Conservation (phyloP, 2,113 vertebrate species). For the Corydoras sp. region DNA sequence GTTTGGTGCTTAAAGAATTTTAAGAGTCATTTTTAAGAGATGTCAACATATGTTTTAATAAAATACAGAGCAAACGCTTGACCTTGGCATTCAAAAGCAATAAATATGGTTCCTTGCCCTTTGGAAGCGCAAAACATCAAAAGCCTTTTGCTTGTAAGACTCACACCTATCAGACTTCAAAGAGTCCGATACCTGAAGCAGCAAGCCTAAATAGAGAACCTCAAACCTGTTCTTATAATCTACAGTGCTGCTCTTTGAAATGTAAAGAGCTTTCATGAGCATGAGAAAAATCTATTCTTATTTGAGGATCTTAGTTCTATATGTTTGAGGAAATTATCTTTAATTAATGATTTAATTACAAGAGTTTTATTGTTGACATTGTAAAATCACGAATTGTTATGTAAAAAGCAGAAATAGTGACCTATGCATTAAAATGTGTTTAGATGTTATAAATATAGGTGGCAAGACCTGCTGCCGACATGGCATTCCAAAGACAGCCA, state of each 20-base stretch:
- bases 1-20: too few relatives aligned
- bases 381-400: too few relatives aligned
- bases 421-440: too few relatives aligned
- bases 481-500: too few relatives aligned
- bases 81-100: neutral
- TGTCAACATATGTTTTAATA: neutral
- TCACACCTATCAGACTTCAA: constrained; percentile 30
- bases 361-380: too few relatives aligned
- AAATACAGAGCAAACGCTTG: constrained; percentile 19
- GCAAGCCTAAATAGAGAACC: neutral
- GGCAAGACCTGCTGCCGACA: too few relatives aligned
- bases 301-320: too few relatives aligned
- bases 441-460: too few relatives aligned
- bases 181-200: constrained; percentile 24
- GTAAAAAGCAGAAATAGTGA: too few relatives aligned
- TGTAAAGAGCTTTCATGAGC: neutral
- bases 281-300: neutral
- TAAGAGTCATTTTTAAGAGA: too few relatives aligned
- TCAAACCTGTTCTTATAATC: constrained; percentile 19
- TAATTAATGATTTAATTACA: too few relatives aligned
- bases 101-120: neutral
- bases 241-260: constrained; percentile 11
- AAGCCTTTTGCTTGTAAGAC: constrained; percentile 4
- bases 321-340: too few relatives aligned
- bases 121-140: constrained; percentile 16